Conservation (phyloP, 64 coral and sea anemone species). For the Montipora efflorescens region DNA sequence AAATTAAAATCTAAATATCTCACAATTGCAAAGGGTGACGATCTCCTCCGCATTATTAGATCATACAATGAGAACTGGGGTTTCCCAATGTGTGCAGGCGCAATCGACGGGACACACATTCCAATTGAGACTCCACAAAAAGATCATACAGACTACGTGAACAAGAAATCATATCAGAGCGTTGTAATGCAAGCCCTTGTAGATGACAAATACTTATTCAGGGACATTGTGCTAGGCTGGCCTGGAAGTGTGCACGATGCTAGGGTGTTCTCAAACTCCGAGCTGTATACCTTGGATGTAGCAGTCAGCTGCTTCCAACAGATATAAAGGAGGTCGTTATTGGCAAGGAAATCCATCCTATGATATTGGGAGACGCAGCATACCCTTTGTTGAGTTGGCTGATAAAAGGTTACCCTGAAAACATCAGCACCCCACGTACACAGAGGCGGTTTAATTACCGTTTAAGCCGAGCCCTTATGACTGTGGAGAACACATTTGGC, state of each 20-base stretch:
- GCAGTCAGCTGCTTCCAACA: conserved; percentile 18
- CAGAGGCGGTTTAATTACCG: conserved; percentile 55
- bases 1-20: conserved; percentile 15
- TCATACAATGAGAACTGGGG: conserved; percentile 47
- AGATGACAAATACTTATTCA: conserved; percentile 44
- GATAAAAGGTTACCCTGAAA: conserved; percentile 50
- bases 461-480: conserved; percentile 63
- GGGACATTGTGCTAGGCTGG: conserved; percentile 68
- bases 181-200: conserved; percentile 25
- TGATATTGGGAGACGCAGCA: conserved; percentile 60
- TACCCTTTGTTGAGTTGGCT: conserved; percentile 59
- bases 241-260: conserved; percentile 70
- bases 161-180: conserved; percentile 64
- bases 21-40: conserved; percentile 31
- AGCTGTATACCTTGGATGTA: conserved; percentile 17
- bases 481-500: not conserved
- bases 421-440: conserved; percentile 2
- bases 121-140: conserved; percentile 23
- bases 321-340: not conserved
- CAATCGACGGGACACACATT: conserved; percentile 54
- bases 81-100: not conserved
- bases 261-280: conserved; percentile 48
- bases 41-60: conserved; percentile 21
- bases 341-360: conserved; percentile 18
- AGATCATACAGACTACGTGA: conserved; percentile 34